Percentiles rank a stretch among this genome's conserved stretches.
Conservation (phyloP, 2,888 invertebrate genomes). For the Aphidius colemani region DNA sequence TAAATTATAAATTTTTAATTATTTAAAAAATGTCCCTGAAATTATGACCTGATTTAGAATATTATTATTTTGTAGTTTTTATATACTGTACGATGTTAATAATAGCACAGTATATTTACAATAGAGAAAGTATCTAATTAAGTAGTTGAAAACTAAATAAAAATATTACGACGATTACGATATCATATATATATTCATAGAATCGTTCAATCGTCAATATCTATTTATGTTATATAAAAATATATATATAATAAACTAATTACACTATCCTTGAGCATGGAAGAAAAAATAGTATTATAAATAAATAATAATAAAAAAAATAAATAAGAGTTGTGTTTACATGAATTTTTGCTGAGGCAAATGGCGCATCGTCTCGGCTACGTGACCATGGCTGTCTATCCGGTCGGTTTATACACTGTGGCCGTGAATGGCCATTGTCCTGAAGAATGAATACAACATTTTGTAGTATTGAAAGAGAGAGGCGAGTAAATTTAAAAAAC, state of each 20-base stretch:
- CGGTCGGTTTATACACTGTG: constrained; percentile 6
- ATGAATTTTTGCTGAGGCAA: background rate
- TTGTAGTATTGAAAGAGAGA: background rate
- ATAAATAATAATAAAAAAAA: background rate
- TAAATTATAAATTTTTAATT: background rate
- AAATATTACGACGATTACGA: no score
- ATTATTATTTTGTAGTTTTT: no score
- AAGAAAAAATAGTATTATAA: background rate
- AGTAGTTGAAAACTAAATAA: no score
- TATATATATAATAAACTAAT: background rate
- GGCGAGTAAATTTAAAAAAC: no score
- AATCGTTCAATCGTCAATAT: no score
- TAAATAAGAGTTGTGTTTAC: background rate
- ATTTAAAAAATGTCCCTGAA: no score
- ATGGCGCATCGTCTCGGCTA: constrained; percentile 11
- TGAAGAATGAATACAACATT: constrained; percentile 9
- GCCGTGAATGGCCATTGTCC: constrained; percentile 15
- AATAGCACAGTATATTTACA: no score
- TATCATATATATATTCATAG: no score
- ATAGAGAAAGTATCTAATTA: no score
- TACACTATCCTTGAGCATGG: background rate
- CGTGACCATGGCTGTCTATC: constrained; percentile 13
- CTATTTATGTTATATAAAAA: no score
- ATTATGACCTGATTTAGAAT: no score
- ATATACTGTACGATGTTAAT: no score